Evolutionary conservation across 2,797 vertebrate genomes (phyloP), one percentile per base, ranked within the genome.

Genomic region (Aselliscus stoliczkanus): DNA sequence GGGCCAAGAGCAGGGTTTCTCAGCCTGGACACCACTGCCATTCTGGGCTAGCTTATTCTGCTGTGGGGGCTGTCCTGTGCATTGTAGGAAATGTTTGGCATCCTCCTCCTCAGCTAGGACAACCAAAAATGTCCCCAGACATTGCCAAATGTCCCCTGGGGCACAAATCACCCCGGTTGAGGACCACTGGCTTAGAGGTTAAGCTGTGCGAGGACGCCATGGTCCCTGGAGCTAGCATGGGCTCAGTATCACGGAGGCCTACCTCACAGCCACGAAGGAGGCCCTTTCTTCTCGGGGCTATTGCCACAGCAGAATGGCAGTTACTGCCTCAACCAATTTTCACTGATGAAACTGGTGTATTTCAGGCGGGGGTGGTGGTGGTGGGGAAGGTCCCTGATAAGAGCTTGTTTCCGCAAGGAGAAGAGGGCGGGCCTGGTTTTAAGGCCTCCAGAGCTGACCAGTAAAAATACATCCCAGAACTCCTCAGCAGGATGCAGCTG

Each of bases 221-320:
- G 37, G 54, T 73, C 52, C 52, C 23, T 14, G n/a, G 29, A 37
- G 52, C 8, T 60, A 50, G 27, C 37, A n/a, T 52, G 15, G 4
- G 34, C 25, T 62, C 29, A 56, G 34, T 23, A 3, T 39, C 82
- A 62, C 2, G 2, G n/a, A 77, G 20, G 3, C 21, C 12, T 64
- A 81, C 3, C 15, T 21, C 20, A 3, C 6, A 42, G 39, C 44
- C 60, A 15, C 62, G 39, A 4, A 52, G 5, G 64, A 29, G n/a
- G 47, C 17, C 44, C 14, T 9, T 20, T 4, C 64, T 20, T 47
- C 12, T 54, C 58, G 2, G 47, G 39, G 25, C 12, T 34, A 2
- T 52, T 29, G 21, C 12, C 4, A 0, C n/a, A 52, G 17, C 15
- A 31, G 23, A 34, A 12, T 1, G 7, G 18, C 1, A 1, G 10